Evolutionary conservation across 2,113 vertebrate species (phyloP), one percentile per base, ranked within the genome.

Genomic region (Sus scrofa): DNA sequence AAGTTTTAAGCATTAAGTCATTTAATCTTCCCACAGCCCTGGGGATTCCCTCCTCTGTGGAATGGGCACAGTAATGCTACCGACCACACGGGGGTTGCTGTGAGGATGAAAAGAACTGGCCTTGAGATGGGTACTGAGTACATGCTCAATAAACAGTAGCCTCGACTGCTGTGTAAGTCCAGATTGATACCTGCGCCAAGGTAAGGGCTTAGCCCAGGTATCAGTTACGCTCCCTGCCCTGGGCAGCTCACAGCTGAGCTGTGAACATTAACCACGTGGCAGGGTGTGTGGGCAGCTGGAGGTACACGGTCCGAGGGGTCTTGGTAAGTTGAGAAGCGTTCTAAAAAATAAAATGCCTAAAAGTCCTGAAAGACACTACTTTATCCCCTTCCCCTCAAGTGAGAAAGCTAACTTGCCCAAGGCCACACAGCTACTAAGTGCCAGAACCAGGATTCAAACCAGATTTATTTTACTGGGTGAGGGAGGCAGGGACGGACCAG

Each of bases 1-100:
- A 84, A 73, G 18, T 67, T 93, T 92, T 92, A 63, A n/a, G 18
- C 60, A 71, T 89, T 52, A 95, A 77, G 37, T 89, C 44, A 27
- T 58, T 95, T 44, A 52, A 32, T 74, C 39, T 78, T 86, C 70
- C 75, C 60, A 56, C 2, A 37, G 6, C 50, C 67, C n/a, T 82
- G 30, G 8, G 30, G 32, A n/a, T 32, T 89, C 71, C 62, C 54
- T 81, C 50, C 34, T 67, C 30, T 58, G 20, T 91, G 60, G 88
- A 88, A 82, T 56, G 50, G 27, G 4, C 16, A 56, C 37, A 44
- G 56, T 24, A 54, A 86, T 27, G 44, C 74, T 58, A 32, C 13
- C 54, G 75, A 89, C 58, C 20, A 94, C 58, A 19, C 1, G 85
- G 26, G 26, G 18, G 27, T 86, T 95, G 30, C 32, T 86, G 6